Base-by-base conservation (phyloP, 53 echinoderm and acorn worm genomes). In the Echinarachnius parma region DNA sequence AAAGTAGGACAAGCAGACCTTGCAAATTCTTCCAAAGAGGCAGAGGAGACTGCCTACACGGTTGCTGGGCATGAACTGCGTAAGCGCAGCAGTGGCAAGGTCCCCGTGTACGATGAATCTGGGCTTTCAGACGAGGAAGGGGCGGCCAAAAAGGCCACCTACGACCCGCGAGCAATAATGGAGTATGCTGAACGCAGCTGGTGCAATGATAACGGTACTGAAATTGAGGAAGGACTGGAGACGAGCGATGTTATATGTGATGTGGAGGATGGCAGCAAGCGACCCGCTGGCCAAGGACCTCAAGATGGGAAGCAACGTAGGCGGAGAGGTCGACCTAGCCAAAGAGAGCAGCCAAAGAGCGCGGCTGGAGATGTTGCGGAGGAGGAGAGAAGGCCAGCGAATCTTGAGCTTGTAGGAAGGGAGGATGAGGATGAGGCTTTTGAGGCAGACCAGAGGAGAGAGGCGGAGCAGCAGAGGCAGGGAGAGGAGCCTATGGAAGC, bases 241-340 rank as follows among this genome's bases (percentile, higher is more conserved):
- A 80, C 87, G 27, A 87, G 71, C 36, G 87, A 72, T 59, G 87
- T 92, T 5, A 84, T 92, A 30, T 81, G 81, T 75, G 92, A 92
- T 62, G 58, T 82, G 19, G 80, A 75, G 14, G 31, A 31, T 29
- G 57, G 42, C 7, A 55, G 57, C 22, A 28, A 5, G 3, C 26
- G 29, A 8, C 4, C 9, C 4, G 52, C 50, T 14, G 50, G 50
- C 19, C 68, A 68, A 29, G 68, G 50, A 21, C 10, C 30, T 25
- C n/a, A n/a, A n/a, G 68, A 68, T 2, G 50, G 29, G 22, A 77
- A 42, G 9, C 48, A 27, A 11, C 21, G 70, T 60, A 46, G 31
- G 36, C 25, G 48, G 46, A 59, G 54, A 60, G 69, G 31, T 34
- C 35, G 48, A 44, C 59, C 56, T 1, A 79, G 80, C 28, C n/a